Conservation (phyloP, 2,888 invertebrate species). For the Dolichomitus sp. region DNA sequence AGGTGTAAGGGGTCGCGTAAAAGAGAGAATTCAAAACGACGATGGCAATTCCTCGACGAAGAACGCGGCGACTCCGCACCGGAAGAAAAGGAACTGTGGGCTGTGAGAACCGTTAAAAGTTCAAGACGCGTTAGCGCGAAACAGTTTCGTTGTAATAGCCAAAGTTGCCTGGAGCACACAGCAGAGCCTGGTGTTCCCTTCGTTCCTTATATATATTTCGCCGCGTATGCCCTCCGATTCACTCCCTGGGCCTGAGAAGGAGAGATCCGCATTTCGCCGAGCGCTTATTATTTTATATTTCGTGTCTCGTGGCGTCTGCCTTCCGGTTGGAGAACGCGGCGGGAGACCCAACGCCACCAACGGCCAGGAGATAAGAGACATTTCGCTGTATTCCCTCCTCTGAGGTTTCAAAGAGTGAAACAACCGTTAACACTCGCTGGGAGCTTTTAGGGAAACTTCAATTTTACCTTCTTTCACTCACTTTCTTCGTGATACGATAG, state of each 20-base stretch:
- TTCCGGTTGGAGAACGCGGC: conserved; percentile 37
- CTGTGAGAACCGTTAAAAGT: conserved; percentile 80
- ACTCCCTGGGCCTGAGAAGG: conserved; percentile 8
- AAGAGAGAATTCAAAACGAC: conserved; percentile 45
- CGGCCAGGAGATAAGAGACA: conserved; percentile 80
- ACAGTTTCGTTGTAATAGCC: conserved; percentile 84
- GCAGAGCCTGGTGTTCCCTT: conserved; percentile 4
- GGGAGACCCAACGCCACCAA: conserved; percentile 67
- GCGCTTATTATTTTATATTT: conserved; percentile 81
- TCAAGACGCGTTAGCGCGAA: conserved; percentile 83
- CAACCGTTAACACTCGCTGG: conserved; percentile 71
- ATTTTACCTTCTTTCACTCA: conserved; percentile 55
- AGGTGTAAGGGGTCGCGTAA: conserved; percentile 60
- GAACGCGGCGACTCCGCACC: conserved; percentile 3
- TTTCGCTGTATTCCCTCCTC: conserved; percentile 70
- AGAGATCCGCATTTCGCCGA: conserved; percentile 45
- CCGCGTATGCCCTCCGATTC: background rate
- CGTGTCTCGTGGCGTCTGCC: conserved; percentile 62
- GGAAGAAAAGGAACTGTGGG: conserved; percentile 59
- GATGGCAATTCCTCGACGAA: conserved; percentile 23
- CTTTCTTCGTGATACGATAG: background rate
- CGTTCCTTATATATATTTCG: conserved; percentile 19
- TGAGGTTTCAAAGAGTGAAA: conserved; percentile 78
- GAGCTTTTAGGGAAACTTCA: conserved; percentile 73
- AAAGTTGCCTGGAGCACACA: conserved; percentile 76